Conservation (phyloP, 2,113 vertebrate species). For the Sterna hirundo region DNA sequence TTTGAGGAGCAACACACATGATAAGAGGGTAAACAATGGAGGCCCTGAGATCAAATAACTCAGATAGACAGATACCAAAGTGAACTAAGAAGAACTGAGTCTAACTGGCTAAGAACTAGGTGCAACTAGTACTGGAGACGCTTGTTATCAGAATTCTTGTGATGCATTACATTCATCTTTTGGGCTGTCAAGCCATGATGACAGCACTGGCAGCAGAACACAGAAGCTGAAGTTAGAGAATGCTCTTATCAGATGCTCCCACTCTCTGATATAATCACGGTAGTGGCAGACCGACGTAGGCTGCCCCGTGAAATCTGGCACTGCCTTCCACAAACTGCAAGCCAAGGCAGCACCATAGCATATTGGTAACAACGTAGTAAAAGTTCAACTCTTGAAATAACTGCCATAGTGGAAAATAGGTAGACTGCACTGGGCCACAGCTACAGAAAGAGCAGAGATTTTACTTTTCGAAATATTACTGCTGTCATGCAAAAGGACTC, state of each 20-base stretch:
- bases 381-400: not conserved
- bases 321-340: not conserved
- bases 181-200: not conserved
- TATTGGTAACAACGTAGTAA: fast-evolving
- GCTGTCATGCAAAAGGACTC: constrained; percentile 6
- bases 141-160: not conserved
- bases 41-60: not conserved
- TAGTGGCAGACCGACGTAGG: not conserved
- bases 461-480: constrained; percentile 33
- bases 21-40: not conserved
- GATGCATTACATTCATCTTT: not conserved
- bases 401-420: not conserved
- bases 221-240: not conserved
- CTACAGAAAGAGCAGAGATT: not conserved
- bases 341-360: fast-evolving
- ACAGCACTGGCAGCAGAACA: constrained; percentile 22
- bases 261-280: not conserved
- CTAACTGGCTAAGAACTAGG: not conserved
- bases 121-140: not conserved
- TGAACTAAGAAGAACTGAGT: not conserved
- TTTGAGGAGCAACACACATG: not conserved
- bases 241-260: not conserved
- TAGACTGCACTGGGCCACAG: not conserved
- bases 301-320: not conserved
- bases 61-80: not conserved